Base-by-base conservation (phyloP, 2,797 vertebrate species). In the Bucorvus abyssinicus region DNA sequence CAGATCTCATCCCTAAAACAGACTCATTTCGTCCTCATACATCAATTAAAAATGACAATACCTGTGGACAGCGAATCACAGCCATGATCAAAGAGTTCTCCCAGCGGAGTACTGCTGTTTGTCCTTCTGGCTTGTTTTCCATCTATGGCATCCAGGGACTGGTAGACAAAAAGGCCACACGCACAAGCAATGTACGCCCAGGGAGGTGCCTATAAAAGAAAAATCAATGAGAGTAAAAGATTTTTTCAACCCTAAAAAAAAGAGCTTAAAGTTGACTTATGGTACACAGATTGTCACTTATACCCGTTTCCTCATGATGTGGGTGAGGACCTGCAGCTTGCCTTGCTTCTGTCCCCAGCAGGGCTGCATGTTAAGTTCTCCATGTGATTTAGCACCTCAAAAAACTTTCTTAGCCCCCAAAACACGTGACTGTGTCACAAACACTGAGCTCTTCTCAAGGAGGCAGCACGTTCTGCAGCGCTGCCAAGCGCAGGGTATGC, bases 31-130 rank as follows among this genome's bases (percentile, higher is more conserved):
- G 93, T 36, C 63, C 47, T 76, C 75, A 60, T 30, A 84, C 50
- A 79, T 64, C 61, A 83, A 77, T 67, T 60, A 59, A 90, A 30
- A 91, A 36, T 47, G 5, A 89, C 63, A 89, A 83, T 97, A 99
- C 99, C 99, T 90, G 99, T 99, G 93, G 99, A 99, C 78, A 99
- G 98, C 2, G 99, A 99, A 97, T 99, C 99, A 95, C 99, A 99
- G 96, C 99, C 99, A 83, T 99, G 99, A 98, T 99, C 99, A 96
- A 99, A 99, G 85, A 99, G 98, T 95, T 99, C 99, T 89, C 99
- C 99, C 95, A 99, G 97, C 0, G 99, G 99, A 94, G 99, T 99
- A 95, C 99, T 99, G 98, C 99, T 99, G 32, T 99, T 99, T 85
- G 99, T 99, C 97, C 99, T 99, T 92, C 99, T 98, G 56, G 99